These are phyloP conservation scores for Pachypanchax playfairii DNA, from an alignment of 2,113 vertebrate genomes.

Conservation along the genomic window DNA sequence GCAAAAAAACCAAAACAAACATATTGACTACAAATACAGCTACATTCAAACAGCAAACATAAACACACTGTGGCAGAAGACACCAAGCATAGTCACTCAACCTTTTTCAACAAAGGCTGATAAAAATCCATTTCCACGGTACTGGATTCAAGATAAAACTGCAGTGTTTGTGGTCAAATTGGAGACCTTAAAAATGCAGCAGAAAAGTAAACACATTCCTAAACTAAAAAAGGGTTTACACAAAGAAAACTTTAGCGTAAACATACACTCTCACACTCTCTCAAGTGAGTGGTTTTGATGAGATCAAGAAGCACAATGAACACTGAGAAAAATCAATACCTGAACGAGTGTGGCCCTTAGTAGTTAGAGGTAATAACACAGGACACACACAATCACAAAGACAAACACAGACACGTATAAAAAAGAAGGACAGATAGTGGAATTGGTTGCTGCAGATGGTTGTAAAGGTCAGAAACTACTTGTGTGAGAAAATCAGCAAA, in stretches of 20 bases:
- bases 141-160: conserved; percentile 1
- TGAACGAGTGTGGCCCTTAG: conserved; percentile 56
- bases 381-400: conserved; percentile 2
- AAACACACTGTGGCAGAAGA: no score
- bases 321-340: conserved; percentile 58
- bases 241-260: background rate
- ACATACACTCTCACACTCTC: background rate
- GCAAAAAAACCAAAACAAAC: no score
- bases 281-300: conserved; percentile 26
- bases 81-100: no score
- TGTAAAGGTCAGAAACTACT: conserved; percentile 40
- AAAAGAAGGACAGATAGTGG: conserved; percentile 14
- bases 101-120: no score
- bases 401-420: background rate
- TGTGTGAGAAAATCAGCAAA: conserved; percentile 8
- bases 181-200: background rate
- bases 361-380: conserved; percentile 54
- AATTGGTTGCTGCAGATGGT: conserved; percentile 10
- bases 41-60: no score
- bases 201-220: background rate
- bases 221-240: conserved; percentile 2
- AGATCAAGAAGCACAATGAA: conserved; percentile 41
- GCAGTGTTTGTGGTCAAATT: background rate
- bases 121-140: no score
- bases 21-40: no score